Evolutionary conservation across 2,888 invertebrate genomes (phyloP).

Genomic region (Thyatira batis): DNA sequence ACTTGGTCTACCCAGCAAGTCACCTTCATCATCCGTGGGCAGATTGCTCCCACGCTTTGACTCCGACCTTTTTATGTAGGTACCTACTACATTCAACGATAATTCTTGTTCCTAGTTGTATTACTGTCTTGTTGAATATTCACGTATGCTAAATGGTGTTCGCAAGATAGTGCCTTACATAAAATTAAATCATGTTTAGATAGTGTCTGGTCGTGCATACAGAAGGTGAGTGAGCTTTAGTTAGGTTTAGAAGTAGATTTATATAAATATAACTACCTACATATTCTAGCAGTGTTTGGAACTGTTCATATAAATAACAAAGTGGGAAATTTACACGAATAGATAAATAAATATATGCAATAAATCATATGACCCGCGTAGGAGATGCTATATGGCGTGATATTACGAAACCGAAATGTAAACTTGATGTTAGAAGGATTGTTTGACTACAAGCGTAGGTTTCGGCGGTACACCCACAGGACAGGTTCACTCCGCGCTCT

Average conservation of each 20-base stretch:
- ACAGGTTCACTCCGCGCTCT: conserved; percentile 66
- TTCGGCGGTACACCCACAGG: conserved; percentile 62
- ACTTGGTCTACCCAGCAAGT: conserved; percentile 58
- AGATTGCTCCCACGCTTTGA: conserved; percentile 62
- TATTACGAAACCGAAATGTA: conserved; percentile 50
- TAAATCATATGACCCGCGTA: conserved; percentile 53
- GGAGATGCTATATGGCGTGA: conserved; percentile 43
- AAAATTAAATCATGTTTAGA: conserved; percentile 41
- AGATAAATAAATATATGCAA: conserved; percentile 25
- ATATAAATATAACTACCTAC: no score
- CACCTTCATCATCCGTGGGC: conserved; percentile 57
- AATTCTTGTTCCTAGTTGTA: conserved; percentile 49
- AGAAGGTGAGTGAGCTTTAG: conserved; percentile 28
- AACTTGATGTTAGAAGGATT: conserved; percentile 48
- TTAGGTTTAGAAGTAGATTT: conserved; percentile 13
- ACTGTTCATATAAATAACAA: no score
- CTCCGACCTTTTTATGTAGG: conserved; percentile 61
- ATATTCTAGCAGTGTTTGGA: no score
- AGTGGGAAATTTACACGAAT: conserved; percentile 13
- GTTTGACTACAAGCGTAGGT: conserved; percentile 59
- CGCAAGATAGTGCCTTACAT: conserved; percentile 43
- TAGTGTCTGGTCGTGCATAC: conserved; percentile 23
- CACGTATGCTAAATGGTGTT: conserved; percentile 57
- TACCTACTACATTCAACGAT: conserved; percentile 45
- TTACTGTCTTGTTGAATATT: conserved; percentile 63